Conservation (phyloP, 2,888 invertebrate genomes). For the Cryptus viduatorius region DNA sequence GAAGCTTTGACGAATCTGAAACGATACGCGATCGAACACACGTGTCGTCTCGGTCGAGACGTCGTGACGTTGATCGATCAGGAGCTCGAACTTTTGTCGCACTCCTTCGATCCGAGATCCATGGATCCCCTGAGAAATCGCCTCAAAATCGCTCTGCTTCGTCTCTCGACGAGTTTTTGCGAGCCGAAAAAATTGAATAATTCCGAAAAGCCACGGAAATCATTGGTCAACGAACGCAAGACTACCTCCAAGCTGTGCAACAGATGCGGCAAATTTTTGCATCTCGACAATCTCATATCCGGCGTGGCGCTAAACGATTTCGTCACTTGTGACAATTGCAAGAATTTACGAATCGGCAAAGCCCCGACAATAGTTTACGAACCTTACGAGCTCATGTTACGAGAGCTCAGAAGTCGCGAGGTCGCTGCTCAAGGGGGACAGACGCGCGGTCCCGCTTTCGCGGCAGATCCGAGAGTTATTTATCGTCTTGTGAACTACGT, state of each 20-base stretch:
- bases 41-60: conserved; percentile 87
- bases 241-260: conserved; percentile 52
- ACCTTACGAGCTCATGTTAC: conserved; percentile 91
- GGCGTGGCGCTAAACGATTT: conserved; percentile 12
- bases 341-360: conserved; percentile 58
- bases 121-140: conserved; percentile 88
- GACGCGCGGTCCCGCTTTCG: conserved; percentile 88
- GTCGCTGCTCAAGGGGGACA: conserved; percentile 80
- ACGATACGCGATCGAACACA: conserved; percentile 88
- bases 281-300: conserved; percentile 36
- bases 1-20: conserved; percentile 89
- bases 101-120: conserved; percentile 87
- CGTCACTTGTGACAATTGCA: conserved; percentile 68
- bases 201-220: neutral
- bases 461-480: conserved; percentile 92
- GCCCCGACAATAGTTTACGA: conserved; percentile 81
- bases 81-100: conserved; percentile 89
- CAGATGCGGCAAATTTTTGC: conserved; percentile 69
- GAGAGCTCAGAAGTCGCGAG: conserved; percentile 88
- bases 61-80: conserved; percentile 89
- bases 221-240: neutral
- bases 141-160: conserved; percentile 72
- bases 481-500: conserved; percentile 93
- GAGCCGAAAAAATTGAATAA: conserved; percentile 12
- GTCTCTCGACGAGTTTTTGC: conserved; percentile 67